Base-by-base conservation (phyloP, 2,113 vertebrate species). In the Leucosticte australis region DNA sequence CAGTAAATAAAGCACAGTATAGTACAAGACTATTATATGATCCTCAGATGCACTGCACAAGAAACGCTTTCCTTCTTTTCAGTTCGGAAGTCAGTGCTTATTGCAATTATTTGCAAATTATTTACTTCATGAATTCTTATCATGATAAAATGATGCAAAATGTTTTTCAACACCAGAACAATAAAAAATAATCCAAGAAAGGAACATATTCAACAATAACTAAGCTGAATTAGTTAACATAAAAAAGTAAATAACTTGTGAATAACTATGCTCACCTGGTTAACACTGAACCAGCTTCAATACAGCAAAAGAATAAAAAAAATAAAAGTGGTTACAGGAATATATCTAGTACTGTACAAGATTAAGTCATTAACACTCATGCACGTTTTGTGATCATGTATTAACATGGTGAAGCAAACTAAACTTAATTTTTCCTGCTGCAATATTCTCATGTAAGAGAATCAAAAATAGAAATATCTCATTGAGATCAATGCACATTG, bases 401-500 rank as follows among this genome's bases (percentile, higher is more conserved):
- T 99, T 98, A 99, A 99, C 99, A 99, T 98, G 98, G 99, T 99
- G 98, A 98, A 99, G 99, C 98, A 99, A 98, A 98, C 97, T 97
- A 98, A 99, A 99, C 98, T 98, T 98, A 98, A 98, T 98, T 98
- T 98, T 99, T 99, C 98, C 98, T 98, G 98, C 98, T 99, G 99
- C 98, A 98, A 98, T 99, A 99, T 99, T 99, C 99, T 99, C 99
- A 98, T 97, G 98, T 99, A 99, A 99, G 99, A 99, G 99, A 99
- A 99, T 98, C 98, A 98, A 98, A 99, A 99, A 99, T 99, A 99
- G 98, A 99, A 98, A 98, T 99, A 99, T 99, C 99, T 99, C 99
- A 99, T 98, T 99, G 99, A 99, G 99, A 99, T 99, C 98, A 99
- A 99, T 98, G 99, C 99, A 99, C 99, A 99, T 99, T 99, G 99